Conservation (phyloP, 2,888 invertebrate genomes). For the Lacanobia oleracea region DNA sequence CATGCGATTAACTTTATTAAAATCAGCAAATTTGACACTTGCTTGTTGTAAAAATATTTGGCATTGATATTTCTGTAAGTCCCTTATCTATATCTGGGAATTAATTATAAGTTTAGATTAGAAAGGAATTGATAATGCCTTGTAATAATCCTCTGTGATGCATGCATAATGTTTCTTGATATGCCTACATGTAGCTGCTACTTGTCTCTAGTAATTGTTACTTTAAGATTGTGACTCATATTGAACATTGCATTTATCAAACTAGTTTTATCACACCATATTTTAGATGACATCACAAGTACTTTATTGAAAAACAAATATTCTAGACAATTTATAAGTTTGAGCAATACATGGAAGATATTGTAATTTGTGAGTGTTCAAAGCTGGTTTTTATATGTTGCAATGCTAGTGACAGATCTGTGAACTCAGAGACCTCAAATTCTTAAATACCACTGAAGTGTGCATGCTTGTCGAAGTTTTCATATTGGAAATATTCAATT, state of each 20-base stretch:
- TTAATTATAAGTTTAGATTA: conserved; percentile 59
- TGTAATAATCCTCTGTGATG: conserved; percentile 51
- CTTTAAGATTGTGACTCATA: conserved; percentile 42
- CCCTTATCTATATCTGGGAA: conserved; percentile 54
- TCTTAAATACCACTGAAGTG: background rate
- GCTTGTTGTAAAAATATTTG: conserved; percentile 53
- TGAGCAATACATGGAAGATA: background rate
- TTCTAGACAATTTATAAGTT: background rate
- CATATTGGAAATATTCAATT: background rate
- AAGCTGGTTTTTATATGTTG: conserved; percentile 30
- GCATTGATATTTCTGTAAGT: conserved; percentile 44
- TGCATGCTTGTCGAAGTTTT: background rate
- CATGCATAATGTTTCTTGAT: conserved; percentile 40
- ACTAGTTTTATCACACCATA: conserved; percentile 49
- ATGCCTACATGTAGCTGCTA: conserved; percentile 25
- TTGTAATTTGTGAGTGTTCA: background rate
- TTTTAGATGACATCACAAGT: conserved; percentile 50
- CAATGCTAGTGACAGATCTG: conserved; percentile 25
- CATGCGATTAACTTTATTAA: conserved; percentile 36
- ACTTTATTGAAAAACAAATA: conserved; percentile 16
- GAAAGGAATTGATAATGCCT: conserved; percentile 49
- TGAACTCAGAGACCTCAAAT: conserved; percentile 47
- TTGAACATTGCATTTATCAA: conserved; percentile 40
- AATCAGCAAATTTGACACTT: conserved; percentile 31
- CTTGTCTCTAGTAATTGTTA: conserved; percentile 35